Conservation (phyloP, 37 sponge, comb jelly and placozoan genomes). For the Beroe forskalii region DNA sequence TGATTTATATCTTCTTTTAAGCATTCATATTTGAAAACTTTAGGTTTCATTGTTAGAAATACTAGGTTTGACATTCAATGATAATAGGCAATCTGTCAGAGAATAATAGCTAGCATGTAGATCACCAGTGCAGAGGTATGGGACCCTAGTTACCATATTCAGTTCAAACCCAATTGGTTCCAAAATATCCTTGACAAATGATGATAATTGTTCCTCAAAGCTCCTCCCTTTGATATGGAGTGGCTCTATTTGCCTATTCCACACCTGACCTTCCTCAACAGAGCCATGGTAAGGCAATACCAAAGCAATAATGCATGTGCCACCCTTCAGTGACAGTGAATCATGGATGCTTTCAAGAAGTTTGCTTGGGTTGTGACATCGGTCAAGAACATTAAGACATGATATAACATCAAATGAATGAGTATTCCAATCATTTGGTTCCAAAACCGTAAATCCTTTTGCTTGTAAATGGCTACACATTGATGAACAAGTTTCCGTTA, state of each 20-base stretch:
- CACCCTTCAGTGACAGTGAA: not conserved
- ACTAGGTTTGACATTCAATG: constrained; percentile 45
- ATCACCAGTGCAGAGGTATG: constrained; percentile 53
- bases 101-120: constrained; percentile 27
- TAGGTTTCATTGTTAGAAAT: no score
- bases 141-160: constrained; percentile 3
- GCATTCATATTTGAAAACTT: no score
- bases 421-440: not conserved
- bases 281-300: constrained; percentile 62
- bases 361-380: constrained; percentile 32
- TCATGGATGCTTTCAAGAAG: not conserved
- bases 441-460: not conserved
- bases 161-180: constrained; percentile 51
- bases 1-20: no score
- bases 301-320: constrained; percentile 2
- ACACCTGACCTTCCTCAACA: constrained; percentile 57
- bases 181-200: not conserved
- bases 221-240: not conserved
- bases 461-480: not conserved
- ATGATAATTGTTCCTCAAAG: constrained; percentile 43
- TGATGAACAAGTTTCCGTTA: constrained; percentile 28
- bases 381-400: constrained; percentile 42
- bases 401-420: constrained; percentile 1
- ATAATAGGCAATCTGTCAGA: constrained; percentile 30
- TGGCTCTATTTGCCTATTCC: not conserved